Base-by-base conservation (phyloP, 2,113 vertebrate genomes). In the Prietella phreatophila region DNA sequence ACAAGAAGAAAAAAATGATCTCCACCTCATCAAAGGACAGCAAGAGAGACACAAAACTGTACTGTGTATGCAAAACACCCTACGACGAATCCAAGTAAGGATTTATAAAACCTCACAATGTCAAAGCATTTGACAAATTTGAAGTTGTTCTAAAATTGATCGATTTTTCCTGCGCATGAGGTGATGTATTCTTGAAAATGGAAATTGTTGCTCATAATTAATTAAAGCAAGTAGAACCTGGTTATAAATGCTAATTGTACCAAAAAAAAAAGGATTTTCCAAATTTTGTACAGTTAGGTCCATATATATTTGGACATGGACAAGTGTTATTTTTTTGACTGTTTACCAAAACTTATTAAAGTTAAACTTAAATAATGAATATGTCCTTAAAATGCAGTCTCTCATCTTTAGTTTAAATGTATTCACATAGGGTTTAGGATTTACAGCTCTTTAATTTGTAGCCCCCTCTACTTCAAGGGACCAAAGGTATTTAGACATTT, bases 21-120 rank as follows among this genome's bases (percentile, higher is more conserved):
- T 97, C 97, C 92, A 97, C 98, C 96, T 97, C 97, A 96, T 97
- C 97, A 95, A 98, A 98, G 96, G 98, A 99, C 93, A 95, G 95
- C 83, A 99, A 97, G 95, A 98, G 98, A 94, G 98, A 99, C 96
- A 98, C 96, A 92, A 99, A 99, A 92, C 95, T 99, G 93, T 99
- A 99, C 94, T 99, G 98, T 94, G 95, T 99, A 94, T 99, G 98
- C 94, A 99, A 99, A 95, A 99, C 97, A 11, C 97, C 98, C 91
- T 99, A 99, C 0, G 98, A 99, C 8, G 98, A 99, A 93, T 98
- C 98, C 27, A 99, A 98, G 98, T 99, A 95, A 96, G 97, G 95
- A 56, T 0, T 0, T 53, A 6, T 2, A 14, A 33, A 60, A 50
- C 39, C 14, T 69, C 30, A 58, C 13, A 11, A 55, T 19, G 27